These are phyloP conservation scores for Arctocebus calabarensis DNA, from an alignment of 2,797 vertebrate genomes.

Conservation along the genomic window DNA sequence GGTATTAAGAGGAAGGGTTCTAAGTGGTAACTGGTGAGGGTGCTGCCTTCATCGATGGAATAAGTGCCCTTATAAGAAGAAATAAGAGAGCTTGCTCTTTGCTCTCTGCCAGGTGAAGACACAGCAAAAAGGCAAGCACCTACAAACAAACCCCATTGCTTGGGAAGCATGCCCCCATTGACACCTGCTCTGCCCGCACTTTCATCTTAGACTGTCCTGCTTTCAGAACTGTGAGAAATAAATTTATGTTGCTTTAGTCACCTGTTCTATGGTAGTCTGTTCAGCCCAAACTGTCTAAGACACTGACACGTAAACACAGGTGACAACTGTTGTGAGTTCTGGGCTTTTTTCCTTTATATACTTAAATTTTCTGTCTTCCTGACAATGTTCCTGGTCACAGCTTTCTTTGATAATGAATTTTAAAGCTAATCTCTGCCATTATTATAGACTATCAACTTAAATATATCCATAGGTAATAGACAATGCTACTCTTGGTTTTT, in stretches of 20 bases:
- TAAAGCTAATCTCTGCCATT: not conserved
- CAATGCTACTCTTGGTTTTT: constrained; percentile 32
- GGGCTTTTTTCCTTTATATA: not conserved
- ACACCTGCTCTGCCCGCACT: not conserved
- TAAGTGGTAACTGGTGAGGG: not conserved
- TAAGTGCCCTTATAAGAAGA: not conserved
- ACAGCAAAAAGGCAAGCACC: not conserved
- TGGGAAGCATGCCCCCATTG: not conserved
- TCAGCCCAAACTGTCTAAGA: not conserved
- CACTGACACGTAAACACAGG: not conserved
- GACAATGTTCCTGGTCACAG: not conserved
- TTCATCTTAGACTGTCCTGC: not conserved
- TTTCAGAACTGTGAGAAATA: not conserved
- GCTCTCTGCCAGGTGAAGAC: not conserved
- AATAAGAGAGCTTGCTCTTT: not conserved
- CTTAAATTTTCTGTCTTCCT: not conserved
- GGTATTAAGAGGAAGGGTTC: no score
- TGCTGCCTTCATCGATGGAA: not conserved
- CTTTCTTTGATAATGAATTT: constrained; percentile 17
- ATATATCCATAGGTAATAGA: not conserved
- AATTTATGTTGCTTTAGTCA: not conserved
- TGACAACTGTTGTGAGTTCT: not conserved
- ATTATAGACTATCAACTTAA: constrained; percentile 20
- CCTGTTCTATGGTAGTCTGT: not conserved
- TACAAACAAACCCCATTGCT: not conserved